These are phyloP conservation scores for Sebastes cheni DNA, from an alignment of 2,797 vertebrate genomes.

Conservation along the genomic window DNA sequence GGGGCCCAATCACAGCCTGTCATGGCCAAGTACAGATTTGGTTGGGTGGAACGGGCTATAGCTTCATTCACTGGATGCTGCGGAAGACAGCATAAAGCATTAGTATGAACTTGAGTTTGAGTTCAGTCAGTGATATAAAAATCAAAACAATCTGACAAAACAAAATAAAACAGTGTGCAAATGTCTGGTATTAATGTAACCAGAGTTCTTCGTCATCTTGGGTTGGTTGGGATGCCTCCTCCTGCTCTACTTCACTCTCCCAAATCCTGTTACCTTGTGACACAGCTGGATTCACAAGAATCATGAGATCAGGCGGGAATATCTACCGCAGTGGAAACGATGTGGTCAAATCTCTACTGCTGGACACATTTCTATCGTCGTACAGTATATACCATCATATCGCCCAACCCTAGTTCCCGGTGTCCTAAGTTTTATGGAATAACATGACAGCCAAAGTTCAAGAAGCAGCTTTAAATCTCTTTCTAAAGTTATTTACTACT, in stretches of 20 bases:
- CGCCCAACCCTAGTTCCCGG: neutral
- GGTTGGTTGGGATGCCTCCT: neutral
- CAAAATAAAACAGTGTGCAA: too few relatives aligned
- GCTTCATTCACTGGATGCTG: too few relatives aligned
- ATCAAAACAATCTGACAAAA: too few relatives aligned
- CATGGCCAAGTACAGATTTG: too few relatives aligned
- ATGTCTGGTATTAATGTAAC: too few relatives aligned
- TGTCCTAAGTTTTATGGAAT: neutral
- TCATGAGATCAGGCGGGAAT: neutral
- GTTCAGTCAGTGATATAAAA: too few relatives aligned
- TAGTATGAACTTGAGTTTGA: neutral
- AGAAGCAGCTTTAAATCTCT: slow-evolving; percentile 41
- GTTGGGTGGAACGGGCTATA: too few relatives aligned
- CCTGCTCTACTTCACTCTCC: neutral
- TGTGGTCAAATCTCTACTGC: neutral
- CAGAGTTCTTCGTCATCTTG: neutral
- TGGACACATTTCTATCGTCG: neutral
- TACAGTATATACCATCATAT: neutral
- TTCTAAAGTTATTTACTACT: neutral
- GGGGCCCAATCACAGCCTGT: too few relatives aligned
- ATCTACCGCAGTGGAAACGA: neutral
- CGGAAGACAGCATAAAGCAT: too few relatives aligned
- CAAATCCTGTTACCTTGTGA: neutral
- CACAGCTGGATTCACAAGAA: neutral
- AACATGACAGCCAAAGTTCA: slow-evolving; percentile 20